These are phyloP conservation scores for Physocephala rufipes DNA, from an alignment of 2,888 invertebrate genomes.

Conservation along the genomic window DNA sequence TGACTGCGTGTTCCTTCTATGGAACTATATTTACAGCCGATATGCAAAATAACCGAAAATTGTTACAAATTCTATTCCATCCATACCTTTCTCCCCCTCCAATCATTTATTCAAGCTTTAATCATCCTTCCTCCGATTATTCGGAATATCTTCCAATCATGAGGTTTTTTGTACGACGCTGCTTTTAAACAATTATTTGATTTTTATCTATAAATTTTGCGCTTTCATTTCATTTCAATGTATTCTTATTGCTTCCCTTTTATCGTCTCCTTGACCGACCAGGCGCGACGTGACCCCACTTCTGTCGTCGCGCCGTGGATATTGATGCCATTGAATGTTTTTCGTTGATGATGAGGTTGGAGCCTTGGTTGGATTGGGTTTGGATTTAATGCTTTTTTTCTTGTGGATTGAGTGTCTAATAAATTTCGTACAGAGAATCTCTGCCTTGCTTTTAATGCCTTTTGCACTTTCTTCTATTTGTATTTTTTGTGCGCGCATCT, in stretches of 20 bases:
- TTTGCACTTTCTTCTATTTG: background rate
- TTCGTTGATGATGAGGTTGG: background rate
- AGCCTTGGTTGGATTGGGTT: background rate
- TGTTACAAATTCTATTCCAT: background rate
- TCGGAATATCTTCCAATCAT: background rate
- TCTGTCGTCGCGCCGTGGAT: too few relatives aligned
- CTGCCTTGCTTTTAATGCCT: background rate
- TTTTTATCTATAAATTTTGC: constrained; percentile 30
- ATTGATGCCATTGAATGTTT: too few relatives aligned
- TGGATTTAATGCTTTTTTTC: constrained; percentile 9
- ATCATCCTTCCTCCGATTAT: background rate
- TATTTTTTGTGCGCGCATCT: background rate
- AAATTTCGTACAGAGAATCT: background rate
- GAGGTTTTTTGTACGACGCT: background rate
- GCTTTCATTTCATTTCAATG: constrained; percentile 11
- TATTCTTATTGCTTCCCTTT: background rate
- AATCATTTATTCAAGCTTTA: background rate
- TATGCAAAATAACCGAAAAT: background rate
- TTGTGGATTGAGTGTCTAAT: constrained; percentile 5
- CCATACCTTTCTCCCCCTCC: background rate
- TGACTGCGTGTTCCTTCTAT: constrained; percentile 1
- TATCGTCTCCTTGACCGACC: background rate
- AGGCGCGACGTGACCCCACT: too few relatives aligned
- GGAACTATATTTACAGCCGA: constrained; percentile 4
- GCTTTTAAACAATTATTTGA: constrained; percentile 32